These are phyloP conservation scores for Rhopalosiphum padi DNA, from an alignment of 1,140 invertebrate species.

Conservation along the genomic window DNA sequence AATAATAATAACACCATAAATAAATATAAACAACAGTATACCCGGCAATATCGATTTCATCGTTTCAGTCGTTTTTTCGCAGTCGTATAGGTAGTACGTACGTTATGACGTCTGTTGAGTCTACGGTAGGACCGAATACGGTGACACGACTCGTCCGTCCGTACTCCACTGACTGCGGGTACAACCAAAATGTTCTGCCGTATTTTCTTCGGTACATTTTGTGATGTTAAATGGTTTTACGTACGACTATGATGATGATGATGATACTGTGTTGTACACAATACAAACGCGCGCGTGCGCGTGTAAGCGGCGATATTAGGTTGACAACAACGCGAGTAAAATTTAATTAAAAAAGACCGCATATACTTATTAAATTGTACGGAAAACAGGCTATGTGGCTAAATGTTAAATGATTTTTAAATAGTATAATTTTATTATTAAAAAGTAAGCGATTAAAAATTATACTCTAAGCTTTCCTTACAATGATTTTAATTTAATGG, in stretches of 20 bases:
- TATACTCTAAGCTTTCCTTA: neutral
- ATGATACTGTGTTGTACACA: neutral
- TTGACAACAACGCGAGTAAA: neutral
- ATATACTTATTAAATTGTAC: neutral
- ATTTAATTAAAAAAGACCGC: neutral
- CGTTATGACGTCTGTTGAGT: neutral
- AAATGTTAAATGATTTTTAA: slow-evolving; percentile 13
- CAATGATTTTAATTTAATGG: slow-evolving; percentile 3
- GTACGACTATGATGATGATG: neutral
- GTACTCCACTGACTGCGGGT: neutral
- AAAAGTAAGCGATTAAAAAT: neutral
- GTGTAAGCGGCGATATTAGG: neutral
- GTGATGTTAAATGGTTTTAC: neutral
- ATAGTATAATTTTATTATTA: neutral
- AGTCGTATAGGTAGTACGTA: neutral
- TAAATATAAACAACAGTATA: neutral
- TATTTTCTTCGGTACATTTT: neutral
- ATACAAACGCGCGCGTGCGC: no score
- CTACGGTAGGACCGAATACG: neutral
- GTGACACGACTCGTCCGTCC: neutral
- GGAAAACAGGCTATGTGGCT: neutral
- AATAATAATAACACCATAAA: neutral
- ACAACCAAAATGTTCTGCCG: neutral
- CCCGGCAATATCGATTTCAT: neutral
- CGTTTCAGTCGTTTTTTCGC: neutral